Conservation (phyloP, 2,797 vertebrate genomes). For the Halcyon chelicuti region DNA sequence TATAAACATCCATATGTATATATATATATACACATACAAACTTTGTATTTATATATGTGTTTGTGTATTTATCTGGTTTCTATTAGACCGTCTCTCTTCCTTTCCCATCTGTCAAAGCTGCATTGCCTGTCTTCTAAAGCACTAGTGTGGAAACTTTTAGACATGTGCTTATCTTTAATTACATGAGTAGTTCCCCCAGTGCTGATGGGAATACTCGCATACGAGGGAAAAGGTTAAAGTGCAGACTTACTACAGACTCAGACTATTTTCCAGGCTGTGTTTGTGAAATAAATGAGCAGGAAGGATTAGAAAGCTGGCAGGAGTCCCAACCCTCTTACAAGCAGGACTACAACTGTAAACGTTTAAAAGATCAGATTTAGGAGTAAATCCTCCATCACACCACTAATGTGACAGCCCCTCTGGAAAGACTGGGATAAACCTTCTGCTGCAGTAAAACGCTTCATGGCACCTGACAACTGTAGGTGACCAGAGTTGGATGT, state of each 20-base stretch:
- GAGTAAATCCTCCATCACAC: neutral
- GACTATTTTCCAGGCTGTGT: constrained; percentile 1
- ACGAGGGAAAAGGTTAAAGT: neutral
- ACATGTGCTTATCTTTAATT: neutral
- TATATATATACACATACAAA: rapidly evolving
- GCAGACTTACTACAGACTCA: neutral
- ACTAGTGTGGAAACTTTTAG: neutral
- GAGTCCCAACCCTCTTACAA: neutral
- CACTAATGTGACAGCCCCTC: neutral
- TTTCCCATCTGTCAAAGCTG: neutral
- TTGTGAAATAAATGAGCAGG: constrained; percentile 16
- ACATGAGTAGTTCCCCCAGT: neutral
- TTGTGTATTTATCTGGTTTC: neutral
- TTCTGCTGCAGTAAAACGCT: neutral
- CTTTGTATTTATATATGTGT: rapidly evolving
- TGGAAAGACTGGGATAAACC: neutral
- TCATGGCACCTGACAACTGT: neutral
- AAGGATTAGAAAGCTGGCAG: constrained; percentile 18
- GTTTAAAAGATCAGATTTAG: neutral
- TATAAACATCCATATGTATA: neutral
- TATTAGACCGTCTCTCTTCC: neutral
- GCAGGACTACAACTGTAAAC: neutral
- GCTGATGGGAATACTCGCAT: neutral
- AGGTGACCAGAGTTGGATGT: neutral
- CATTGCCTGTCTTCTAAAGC: neutral